These are phyloP conservation scores for Peromyscus attwateri DNA, from an alignment of 2,797 vertebrate species.

Conservation along the genomic window DNA sequence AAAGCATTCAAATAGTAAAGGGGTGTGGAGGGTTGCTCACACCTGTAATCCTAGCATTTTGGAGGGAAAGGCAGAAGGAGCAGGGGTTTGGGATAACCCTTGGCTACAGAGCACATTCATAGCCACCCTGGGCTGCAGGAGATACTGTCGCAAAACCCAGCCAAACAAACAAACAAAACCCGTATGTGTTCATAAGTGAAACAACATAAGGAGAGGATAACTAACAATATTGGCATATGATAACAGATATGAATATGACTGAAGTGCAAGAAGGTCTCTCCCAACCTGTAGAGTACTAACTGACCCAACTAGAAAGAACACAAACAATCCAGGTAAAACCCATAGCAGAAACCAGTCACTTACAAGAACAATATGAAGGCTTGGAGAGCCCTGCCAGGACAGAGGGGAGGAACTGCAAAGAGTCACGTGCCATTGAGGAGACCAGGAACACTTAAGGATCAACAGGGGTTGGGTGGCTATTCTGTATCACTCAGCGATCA, in stretches of 20 bases:
- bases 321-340: slow-evolving; percentile 8
- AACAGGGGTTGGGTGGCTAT: background rate
- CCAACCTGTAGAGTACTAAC: background rate
- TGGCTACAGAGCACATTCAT: background rate
- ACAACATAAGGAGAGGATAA: background rate
- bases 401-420: slow-evolving; percentile 24
- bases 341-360: background rate
- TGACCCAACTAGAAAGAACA: background rate
- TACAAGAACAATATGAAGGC: background rate
- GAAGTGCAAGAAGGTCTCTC: background rate
- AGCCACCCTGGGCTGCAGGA: background rate
- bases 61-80: background rate
- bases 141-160: background rate
- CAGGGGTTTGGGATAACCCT: too few relatives aligned
- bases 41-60: background rate
- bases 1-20: slow-evolving; percentile 10
- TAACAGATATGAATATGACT: background rate
- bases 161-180: background rate
- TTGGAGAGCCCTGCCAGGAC: background rate
- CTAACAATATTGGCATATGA: background rate
- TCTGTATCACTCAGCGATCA: slow-evolving; percentile 48
- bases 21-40: background rate
- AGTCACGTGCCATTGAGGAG: background rate
- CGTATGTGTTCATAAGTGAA: slow-evolving; percentile 20
- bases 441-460: background rate